Evolutionary conservation across 2,888 invertebrate species (phyloP).

Genomic region (Saturnia pavonia): DNA sequence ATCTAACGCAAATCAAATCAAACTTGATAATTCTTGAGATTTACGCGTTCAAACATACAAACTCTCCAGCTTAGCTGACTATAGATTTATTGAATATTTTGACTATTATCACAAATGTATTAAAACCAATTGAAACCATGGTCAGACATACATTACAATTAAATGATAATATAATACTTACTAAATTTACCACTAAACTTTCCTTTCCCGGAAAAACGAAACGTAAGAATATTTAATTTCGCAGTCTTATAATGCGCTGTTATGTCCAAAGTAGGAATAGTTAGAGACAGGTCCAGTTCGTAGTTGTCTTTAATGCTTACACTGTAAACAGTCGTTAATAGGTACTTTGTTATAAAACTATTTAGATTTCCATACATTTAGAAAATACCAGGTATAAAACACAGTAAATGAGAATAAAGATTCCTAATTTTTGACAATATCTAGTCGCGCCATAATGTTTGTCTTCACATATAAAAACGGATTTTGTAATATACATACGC

Average conservation of each 20-base stretch:
- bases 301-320: not conserved
- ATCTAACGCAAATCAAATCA: no score
- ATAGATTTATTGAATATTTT: not conserved
- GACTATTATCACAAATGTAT: not conserved
- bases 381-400: not conserved
- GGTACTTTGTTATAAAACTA: not conserved
- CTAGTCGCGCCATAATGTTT: not conserved
- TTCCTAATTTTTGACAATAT: not conserved
- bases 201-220: not conserved
- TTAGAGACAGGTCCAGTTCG: not conserved
- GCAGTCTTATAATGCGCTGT: not conserved
- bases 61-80: not conserved
- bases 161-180: not conserved
- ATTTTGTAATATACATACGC: not conserved
- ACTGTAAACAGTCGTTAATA: not conserved
- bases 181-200: conserved; percentile 3
- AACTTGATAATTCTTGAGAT: no score
- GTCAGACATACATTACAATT: not conserved
- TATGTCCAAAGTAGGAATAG: not conserved
- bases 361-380: not conserved
- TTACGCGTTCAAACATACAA: not conserved
- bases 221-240: not conserved
- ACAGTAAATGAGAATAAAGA: not conserved
- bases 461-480: not conserved
- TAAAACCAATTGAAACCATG: not conserved